Base-by-base conservation (phyloP, 1,140 invertebrate species). In the Laupala kohalensis region DNA sequence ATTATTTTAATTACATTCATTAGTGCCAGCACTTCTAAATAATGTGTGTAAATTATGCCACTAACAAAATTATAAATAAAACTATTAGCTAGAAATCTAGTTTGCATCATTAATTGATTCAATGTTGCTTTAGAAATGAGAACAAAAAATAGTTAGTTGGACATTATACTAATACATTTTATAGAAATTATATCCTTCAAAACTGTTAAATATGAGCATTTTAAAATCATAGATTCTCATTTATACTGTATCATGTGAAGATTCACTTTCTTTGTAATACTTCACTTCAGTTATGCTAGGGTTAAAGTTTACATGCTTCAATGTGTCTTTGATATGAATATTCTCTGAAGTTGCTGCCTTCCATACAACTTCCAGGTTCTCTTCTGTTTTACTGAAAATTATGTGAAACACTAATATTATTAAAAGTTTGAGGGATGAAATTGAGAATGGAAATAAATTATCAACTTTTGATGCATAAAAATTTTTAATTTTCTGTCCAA, bases 321-420 rank as follows among this genome's bases (percentile, higher is more conserved):
- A 27, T 25, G 25, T 73, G 19, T 77, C 76, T 71, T 79, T 81
- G 27, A 78, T 76, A 74, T 77, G 80, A 67, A 77, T 76, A 37
- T 78, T 76, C 30, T 79, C 77, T 69, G 74, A 77, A 0, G 77
- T 78, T 6, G 79, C 79, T 6, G 79, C 78, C 75, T 78, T 77
- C 78, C 81, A 81, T n/a, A 84, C 78, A 0, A 80, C 72, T 72
- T 80, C 79, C 67, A 81, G 75, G 73, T 82, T 81, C 69, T 79
- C 78, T 71, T 78, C 76, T 3, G 79, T 77, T 30, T 76, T 74
- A 25, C 70, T 78, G 69, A 6, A 73, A 74, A 19, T 27, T 69
- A 71, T n/a, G 29, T 13, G 19, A 53, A 53, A 4, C 4, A 53
- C 9, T 1, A 4, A 13, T 53, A 53, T 13, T 53, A 13, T 53